Percentiles rank a stretch among this genome's conserved stretches.
phyloP scores from a whole-genome alignment of 2,888 invertebrate genomes.

The Agapostemon virescens region DNA sequence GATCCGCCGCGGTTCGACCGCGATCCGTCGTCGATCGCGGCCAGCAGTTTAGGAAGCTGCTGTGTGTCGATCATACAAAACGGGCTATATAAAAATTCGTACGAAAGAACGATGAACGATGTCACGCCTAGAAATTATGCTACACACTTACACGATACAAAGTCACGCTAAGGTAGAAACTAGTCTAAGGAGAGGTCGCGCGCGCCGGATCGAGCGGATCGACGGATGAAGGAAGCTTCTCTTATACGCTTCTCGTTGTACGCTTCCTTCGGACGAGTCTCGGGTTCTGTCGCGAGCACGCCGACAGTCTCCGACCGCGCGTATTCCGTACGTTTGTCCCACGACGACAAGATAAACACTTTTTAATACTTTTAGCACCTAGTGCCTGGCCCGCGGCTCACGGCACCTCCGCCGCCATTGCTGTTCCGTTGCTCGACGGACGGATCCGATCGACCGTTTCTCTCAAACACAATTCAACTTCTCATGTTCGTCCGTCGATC shows the following conservation, averaged over 20 bases:
- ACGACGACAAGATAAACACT: constrained; percentile 66
- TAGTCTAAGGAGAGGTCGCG: constrained; percentile 56
- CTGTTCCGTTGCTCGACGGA: constrained; percentile 49
- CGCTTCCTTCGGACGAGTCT: background rate
- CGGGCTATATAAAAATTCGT: constrained; percentile 64
- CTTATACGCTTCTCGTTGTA: background rate
- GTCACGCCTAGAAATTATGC: constrained; percentile 54
- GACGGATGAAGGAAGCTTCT: constrained; percentile 17
- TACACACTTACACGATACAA: constrained; percentile 62
- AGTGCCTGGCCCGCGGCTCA: constrained; percentile 72
- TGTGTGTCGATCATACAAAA: constrained; percentile 59
- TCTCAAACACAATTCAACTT: background rate
- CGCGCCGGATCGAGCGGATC: constrained; percentile 34
- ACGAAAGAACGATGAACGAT: constrained; percentile 61
- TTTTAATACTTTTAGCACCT: constrained; percentile 76
- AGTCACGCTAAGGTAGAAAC: constrained; percentile 60
- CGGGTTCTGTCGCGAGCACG: constrained; percentile 38
- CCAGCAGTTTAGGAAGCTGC: constrained; percentile 46
- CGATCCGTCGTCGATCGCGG: constrained; percentile 30
- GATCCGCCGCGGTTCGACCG: constrained; percentile 29
- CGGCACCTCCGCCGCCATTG: constrained; percentile 64
- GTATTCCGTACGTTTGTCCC: constrained; percentile 66
- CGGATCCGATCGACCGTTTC: constrained; percentile 15
- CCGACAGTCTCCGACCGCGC: constrained; percentile 62
- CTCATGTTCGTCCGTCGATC: background rate